These are phyloP conservation scores for Leptothorax acervorum DNA, from an alignment of 2,888 invertebrate genomes.

Conservation along the genomic window DNA sequence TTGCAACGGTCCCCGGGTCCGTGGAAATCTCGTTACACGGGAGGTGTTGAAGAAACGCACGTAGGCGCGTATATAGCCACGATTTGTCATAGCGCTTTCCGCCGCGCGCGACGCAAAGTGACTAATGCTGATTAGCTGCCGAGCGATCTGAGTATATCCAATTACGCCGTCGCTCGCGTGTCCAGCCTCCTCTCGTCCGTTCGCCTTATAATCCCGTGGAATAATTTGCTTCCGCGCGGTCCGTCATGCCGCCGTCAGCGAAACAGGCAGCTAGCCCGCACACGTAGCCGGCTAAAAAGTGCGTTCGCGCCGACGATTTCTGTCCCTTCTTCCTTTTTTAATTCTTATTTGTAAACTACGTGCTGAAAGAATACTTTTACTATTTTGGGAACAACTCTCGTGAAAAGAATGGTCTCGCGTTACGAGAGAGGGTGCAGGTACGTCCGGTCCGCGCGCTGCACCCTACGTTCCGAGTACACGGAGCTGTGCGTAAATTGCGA, in stretches of 20 bases:
- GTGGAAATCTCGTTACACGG: constrained; percentile 39
- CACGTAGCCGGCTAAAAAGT: constrained; percentile 22
- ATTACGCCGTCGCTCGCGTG: constrained; percentile 71
- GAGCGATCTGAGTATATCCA: constrained; percentile 74
- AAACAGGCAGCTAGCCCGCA: constrained; percentile 61
- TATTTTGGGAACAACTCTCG: background rate
- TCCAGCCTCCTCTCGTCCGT: constrained; percentile 60
- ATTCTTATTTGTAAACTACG: background rate
- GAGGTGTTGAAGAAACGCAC: constrained; percentile 48
- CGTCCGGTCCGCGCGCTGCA: background rate
- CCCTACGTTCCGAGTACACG: background rate
- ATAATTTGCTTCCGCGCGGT: constrained; percentile 68
- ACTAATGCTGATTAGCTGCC: constrained; percentile 74
- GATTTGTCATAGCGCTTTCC: constrained; percentile 60
- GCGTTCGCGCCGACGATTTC: background rate
- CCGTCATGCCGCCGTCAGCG: constrained; percentile 68
- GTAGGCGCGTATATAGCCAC: constrained; percentile 35
- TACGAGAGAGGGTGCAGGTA: background rate
- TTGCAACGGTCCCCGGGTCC: background rate
- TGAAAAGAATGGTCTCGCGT: background rate
- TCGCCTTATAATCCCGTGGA: constrained; percentile 74
- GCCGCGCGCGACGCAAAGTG: constrained; percentile 61
- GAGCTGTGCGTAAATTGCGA: constrained; percentile 36
- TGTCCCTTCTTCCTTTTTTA: background rate
- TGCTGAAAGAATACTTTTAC: background rate